Percentiles rank a stretch among this genome's conserved stretches.
These are phyloP conservation scores for Neodon shergylaensis DNA, from an alignment of 2,113 vertebrate species.

Conservation along the genomic window DNA sequence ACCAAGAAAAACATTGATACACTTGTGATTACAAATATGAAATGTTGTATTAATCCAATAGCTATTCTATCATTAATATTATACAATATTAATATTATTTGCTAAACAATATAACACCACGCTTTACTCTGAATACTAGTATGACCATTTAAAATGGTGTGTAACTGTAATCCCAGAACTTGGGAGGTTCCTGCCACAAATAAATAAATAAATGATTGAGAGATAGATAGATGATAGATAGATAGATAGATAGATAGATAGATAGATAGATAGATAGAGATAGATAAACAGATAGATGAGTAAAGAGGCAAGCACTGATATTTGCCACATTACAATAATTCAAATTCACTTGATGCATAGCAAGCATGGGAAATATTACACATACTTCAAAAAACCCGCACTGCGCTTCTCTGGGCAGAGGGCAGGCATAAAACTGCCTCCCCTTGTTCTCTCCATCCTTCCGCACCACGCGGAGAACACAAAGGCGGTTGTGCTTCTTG, in stretches of 20 bases:
- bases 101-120: not conserved
- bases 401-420: conserved; percentile 87
- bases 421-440: conserved; percentile 92
- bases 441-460: conserved; percentile 95
- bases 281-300: not conserved
- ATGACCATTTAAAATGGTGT: not conserved
- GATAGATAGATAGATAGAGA: not conserved
- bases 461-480: conserved; percentile 89
- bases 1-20: not conserved
- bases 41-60: not conserved
- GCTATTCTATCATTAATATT: not conserved
- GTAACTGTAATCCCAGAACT: not conserved
- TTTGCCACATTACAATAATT: not conserved
- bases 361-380: conserved; percentile 29
- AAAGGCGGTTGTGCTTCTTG: conserved; percentile 85
- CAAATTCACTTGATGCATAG: not conserved
- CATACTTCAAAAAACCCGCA: conserved; percentile 95
- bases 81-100: not conserved
- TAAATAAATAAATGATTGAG: not conserved
- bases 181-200: not conserved
- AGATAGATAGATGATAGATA: not conserved
- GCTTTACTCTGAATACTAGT: not conserved
- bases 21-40: not conserved
- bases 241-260: not conserved
- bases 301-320: not conserved